These are phyloP conservation scores for Ceratoteleas bidentatus DNA, from an alignment of 1,140 invertebrate genomes.

Conservation along the genomic window DNA sequence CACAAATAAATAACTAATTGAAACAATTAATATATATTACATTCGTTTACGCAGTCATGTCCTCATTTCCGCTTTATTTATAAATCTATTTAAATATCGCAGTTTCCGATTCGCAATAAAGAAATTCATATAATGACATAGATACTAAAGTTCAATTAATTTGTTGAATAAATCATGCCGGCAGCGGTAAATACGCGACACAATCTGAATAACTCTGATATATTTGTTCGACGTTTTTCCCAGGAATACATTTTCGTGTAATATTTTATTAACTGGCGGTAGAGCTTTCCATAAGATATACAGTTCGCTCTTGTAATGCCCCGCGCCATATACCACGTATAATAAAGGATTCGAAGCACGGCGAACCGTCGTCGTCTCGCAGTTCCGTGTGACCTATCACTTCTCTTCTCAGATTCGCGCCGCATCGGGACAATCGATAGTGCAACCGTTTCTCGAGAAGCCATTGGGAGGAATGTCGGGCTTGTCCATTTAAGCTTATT, in stretches of 20 bases:
- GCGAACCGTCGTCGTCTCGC: conserved; percentile 27
- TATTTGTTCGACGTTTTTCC: conserved; percentile 13
- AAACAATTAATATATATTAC: too few species aligned
- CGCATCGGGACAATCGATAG: conserved; percentile 65
- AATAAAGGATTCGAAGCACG: conserved; percentile 61
- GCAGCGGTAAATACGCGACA: neutral
- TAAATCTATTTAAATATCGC: too few species aligned
- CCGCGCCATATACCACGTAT: conserved; percentile 24
- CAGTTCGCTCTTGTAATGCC: conserved; percentile 7
- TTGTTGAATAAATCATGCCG: neutral
- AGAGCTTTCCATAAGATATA: conserved; percentile 44
- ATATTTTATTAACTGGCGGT: conserved; percentile 51
- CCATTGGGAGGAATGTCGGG: conserved; percentile 53
- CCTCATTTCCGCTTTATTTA: too few species aligned
- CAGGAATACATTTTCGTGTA: conserved; percentile 20
- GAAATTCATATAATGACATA: too few species aligned
- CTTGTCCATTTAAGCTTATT: conserved; percentile 61
- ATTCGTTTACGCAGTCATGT: too few species aligned
- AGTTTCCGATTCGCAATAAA: too few species aligned
- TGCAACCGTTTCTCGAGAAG: conserved; percentile 53
- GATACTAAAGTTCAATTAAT: too few species aligned
- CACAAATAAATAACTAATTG: too few species aligned
- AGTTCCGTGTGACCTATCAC: conserved; percentile 53
- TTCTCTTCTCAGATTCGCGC: conserved; percentile 63
- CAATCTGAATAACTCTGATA: conserved; percentile 13